phyloP scores from a whole-genome alignment of 2,888 invertebrate genomes.

The Germaria angustata region DNA sequence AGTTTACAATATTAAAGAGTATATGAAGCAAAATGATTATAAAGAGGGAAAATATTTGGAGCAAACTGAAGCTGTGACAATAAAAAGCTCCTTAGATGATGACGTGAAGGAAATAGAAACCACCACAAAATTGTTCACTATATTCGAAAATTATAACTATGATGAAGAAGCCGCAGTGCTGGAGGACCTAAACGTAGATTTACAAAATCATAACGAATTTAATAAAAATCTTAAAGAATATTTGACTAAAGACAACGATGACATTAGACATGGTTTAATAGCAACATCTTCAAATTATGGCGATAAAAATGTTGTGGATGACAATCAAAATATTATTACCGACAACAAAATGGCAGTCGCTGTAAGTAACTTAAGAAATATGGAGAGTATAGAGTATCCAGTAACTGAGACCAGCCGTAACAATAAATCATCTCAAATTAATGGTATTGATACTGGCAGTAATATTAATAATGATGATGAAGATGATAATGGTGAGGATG shows the following conservation, averaged over 20 bases:
- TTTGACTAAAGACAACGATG: conserved; percentile 3
- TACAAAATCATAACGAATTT: conserved; percentile 34
- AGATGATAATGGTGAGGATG: conserved; percentile 70
- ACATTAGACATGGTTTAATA: conserved; percentile 3
- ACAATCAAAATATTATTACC: conserved; percentile 75
- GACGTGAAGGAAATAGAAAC: conserved; percentile 13
- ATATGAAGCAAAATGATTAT: background rate
- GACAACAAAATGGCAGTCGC: conserved; percentile 42
- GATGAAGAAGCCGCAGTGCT: conserved; percentile 41
- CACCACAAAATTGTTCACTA: conserved; percentile 47
- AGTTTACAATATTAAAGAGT: background rate
- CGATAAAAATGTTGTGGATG: conserved; percentile 70
- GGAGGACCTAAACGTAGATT: conserved; percentile 30
- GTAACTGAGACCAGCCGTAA: conserved; percentile 48
- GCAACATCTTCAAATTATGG: background rate
- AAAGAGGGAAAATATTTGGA: background rate
- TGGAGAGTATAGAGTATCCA: conserved; percentile 9
- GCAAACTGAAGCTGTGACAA: background rate
- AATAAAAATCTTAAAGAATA: background rate
- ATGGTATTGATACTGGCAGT: conserved; percentile 68
- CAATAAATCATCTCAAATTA: conserved; percentile 34
- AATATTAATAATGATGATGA: conserved; percentile 47
- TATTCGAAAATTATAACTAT: conserved; percentile 64
- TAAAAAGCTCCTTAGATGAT: background rate
- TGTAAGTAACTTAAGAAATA: background rate